Evolutionary conservation across 2,797 vertebrate species (phyloP).

Genomic region (Mycteria americana): DNA sequence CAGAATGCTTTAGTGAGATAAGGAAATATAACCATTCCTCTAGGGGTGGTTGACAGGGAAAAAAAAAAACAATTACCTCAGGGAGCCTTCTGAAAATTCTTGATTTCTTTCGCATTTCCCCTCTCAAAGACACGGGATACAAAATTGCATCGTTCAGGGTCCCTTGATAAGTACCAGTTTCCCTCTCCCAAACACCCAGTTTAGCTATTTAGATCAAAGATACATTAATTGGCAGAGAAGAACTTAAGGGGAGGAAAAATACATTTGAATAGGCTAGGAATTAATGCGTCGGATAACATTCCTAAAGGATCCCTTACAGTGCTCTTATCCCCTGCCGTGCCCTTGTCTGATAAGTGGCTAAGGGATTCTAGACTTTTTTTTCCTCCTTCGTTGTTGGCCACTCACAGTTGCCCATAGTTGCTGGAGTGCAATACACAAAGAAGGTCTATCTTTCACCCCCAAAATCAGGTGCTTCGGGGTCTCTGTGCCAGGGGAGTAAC

Average conservation of each 20-base stretch:
- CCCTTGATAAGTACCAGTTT: conserved; percentile 23
- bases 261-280: not conserved
- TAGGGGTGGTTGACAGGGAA: not conserved
- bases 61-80: not conserved
- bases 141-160: not conserved
- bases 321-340: not conserved
- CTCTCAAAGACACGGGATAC: not conserved
- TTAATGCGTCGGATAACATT: not conserved
- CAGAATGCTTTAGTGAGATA: conserved; percentile 58
- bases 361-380: not conserved
- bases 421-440: not conserved
- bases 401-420: not conserved
- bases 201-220: conserved; percentile 46
- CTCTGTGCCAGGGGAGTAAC: not conserved
- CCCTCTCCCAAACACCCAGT: not conserved
- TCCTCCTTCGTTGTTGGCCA: not conserved
- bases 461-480: not conserved
- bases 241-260: not conserved
- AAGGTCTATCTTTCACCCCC: not conserved
- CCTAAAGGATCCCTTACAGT: not conserved
- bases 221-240: conserved; percentile 25
- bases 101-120: conserved; percentile 1
- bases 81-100: conserved; percentile 40
- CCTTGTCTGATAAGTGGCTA: not conserved
- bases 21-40: conserved; percentile 33